Percentiles rank a stretch among this genome's conserved stretches.
Evolutionary conservation across 2,888 invertebrate genomes (phyloP).

Genomic region (Autographa gamma): DNA sequence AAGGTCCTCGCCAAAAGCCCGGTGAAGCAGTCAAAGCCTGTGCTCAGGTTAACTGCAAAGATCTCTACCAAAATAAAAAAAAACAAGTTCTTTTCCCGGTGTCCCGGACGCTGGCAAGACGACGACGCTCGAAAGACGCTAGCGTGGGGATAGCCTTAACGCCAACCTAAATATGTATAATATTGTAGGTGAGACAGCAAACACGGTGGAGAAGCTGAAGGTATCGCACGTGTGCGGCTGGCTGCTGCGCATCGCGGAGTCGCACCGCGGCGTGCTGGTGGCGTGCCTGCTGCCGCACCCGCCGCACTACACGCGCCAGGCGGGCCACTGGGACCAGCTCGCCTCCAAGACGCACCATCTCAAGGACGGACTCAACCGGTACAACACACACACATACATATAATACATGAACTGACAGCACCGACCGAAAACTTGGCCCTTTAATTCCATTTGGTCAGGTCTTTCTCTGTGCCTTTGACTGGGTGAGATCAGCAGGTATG

Average conservation of each 20-base stretch:
- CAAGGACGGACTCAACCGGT: constrained; percentile 96
- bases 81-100: too few relatives aligned
- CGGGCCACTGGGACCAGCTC: constrained; percentile 98
- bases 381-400: neutral
- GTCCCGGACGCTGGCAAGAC: too few relatives aligned
- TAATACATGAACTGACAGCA: neutral
- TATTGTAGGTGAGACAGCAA: constrained; percentile 92
- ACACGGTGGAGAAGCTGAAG: constrained; percentile 96
- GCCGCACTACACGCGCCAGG: constrained; percentile 97
- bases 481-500: too few relatives aligned
- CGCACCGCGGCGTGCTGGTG: constrained; percentile 96
- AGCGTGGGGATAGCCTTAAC: too few relatives aligned
- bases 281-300: constrained; percentile 98
- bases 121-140: too few relatives aligned
- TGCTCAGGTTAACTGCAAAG: too few relatives aligned
- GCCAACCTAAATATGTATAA: neutral
- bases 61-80: too few relatives aligned
- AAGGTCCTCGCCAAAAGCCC: too few relatives aligned
- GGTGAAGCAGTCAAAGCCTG: too few relatives aligned
- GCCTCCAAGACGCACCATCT: constrained; percentile 96
- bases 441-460: too few relatives aligned
- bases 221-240: constrained; percentile 97
- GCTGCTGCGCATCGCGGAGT: constrained; percentile 94
- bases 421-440: constrained; percentile 90
- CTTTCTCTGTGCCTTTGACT: too few relatives aligned